phyloP scores from a whole-genome alignment of 2,888 invertebrate genomes.

The Clostera curtula region DNA sequence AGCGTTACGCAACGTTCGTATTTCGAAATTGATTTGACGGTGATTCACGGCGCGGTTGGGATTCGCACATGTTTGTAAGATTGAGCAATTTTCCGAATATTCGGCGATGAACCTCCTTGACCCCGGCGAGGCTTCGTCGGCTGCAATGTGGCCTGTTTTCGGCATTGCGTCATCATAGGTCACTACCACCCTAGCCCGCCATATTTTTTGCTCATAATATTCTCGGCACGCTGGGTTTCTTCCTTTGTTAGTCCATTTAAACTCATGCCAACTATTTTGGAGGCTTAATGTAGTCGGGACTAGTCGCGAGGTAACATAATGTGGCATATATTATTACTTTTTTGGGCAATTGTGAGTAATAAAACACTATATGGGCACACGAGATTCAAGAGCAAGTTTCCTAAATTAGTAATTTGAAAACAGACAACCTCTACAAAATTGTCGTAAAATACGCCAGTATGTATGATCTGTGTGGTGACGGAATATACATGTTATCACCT shows the following conservation, averaged over 20 bases:
- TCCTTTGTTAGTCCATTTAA: constrained; percentile 66
- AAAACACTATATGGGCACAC: constrained; percentile 25
- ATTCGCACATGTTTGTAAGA: constrained; percentile 38
- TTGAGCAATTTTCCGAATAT: constrained; percentile 55
- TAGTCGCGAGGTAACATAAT: constrained; percentile 45
- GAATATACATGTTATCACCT: too few relatives aligned
- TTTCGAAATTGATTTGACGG: constrained; percentile 22
- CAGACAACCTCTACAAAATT: constrained; percentile 12
- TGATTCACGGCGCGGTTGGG: constrained; percentile 28
- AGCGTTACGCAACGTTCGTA: constrained; percentile 20
- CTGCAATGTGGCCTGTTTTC: constrained; percentile 65
- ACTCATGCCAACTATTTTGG: constrained; percentile 53
- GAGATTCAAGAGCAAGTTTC: constrained; percentile 14
- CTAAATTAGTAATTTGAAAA: constrained; percentile 10
- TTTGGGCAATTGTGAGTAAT: constrained; percentile 27
- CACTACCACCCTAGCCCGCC: constrained; percentile 63
- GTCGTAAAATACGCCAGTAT: too few relatives aligned
- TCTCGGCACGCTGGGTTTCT: constrained; percentile 61
- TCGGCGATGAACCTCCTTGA: constrained; percentile 66
- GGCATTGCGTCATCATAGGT: constrained; percentile 72
- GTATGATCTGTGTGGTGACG: too few relatives aligned
- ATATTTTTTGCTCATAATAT: constrained; percentile 67
- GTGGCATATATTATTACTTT: constrained; percentile 38
- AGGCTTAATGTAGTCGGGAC: constrained; percentile 50
- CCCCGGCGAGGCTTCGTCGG: constrained; percentile 38